These are phyloP conservation scores for Dascyllus trimaculatus DNA, from an alignment of 2,113 vertebrate species.

Conservation along the genomic window DNA sequence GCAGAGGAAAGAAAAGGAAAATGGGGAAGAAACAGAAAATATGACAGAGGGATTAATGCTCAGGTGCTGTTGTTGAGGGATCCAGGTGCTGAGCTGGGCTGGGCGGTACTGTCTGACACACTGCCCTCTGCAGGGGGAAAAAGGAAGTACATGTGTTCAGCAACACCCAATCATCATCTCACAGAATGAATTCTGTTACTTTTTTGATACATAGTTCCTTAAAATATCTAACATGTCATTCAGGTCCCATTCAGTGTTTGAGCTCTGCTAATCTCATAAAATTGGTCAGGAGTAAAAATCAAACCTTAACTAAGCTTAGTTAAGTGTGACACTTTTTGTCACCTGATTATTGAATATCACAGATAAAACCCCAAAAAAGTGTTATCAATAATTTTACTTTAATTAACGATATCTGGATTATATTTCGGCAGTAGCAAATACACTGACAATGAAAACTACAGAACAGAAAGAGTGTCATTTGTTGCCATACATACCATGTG, in stretches of 20 bases:
- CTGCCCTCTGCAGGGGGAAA: slow-evolving; percentile 83
- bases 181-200: not conserved
- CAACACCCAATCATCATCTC: not conserved
- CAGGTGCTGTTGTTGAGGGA: slow-evolving; percentile 88
- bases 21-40: slow-evolving; percentile 58
- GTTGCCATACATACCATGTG: slow-evolving; percentile 84
- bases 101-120: slow-evolving; percentile 86
- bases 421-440: too few species aligned
- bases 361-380: not conserved
- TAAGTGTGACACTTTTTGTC: too few species aligned
- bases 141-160: slow-evolving; percentile 29
- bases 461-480: not conserved
- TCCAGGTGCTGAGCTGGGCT: slow-evolving; percentile 86
- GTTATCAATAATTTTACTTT: not conserved
- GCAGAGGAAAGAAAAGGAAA: slow-evolving; percentile 59
- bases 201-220: not conserved
- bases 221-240: not conserved
- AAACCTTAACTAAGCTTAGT: too few species aligned
- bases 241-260: not conserved
- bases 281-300: not conserved
- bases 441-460: not conserved
- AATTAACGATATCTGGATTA: too few species aligned
- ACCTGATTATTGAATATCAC: not conserved
- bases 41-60: slow-evolving; percentile 74
- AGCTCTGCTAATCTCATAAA: not conserved